Evolutionary conservation across 1,140 invertebrate species (phyloP).

Genomic region (Scaptomyza pallida): DNA sequence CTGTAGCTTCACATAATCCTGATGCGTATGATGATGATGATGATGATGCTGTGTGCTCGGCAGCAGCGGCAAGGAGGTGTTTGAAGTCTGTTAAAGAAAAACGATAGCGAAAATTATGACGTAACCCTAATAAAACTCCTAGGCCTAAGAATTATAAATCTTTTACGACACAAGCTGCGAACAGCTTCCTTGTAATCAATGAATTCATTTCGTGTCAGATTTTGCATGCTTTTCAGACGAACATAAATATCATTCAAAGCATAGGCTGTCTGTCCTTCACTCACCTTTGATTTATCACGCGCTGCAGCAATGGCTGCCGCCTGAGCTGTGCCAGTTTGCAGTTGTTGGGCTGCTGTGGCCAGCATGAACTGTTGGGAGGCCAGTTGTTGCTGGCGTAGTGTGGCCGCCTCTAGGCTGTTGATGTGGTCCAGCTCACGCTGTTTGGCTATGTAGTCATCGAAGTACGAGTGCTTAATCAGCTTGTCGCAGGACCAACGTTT

Average conservation of each 20-base stretch:
- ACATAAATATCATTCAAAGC: neutral
- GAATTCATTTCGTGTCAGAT: too few species aligned
- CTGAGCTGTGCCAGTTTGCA: slow-evolving; percentile 69
- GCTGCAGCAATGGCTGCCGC: slow-evolving; percentile 66
- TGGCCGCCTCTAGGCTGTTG: slow-evolving; percentile 71
- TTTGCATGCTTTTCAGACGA: neutral
- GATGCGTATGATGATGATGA: slow-evolving; percentile 69
- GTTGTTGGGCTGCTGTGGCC: slow-evolving; percentile 67
- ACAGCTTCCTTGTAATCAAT: neutral
- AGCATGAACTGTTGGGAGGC: slow-evolving; percentile 75
- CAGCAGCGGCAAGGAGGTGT: slow-evolving; percentile 81
- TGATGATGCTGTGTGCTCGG: slow-evolving; percentile 71
- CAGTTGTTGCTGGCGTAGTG: slow-evolving; percentile 69
- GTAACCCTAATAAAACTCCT: too few species aligned
- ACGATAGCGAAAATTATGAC: too few species aligned
- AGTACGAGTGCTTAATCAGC: slow-evolving; percentile 91
- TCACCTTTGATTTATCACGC: slow-evolving; percentile 83
- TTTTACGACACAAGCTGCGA: neutral
- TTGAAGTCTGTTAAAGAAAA: slow-evolving; percentile 66
- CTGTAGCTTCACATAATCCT: slow-evolving; percentile 76
- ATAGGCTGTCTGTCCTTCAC: neutral
- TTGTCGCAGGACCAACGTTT: slow-evolving; percentile 96
- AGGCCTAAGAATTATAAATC: too few species aligned
- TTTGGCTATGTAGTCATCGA: slow-evolving; percentile 83
- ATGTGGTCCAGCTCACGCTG: slow-evolving; percentile 76